These are phyloP conservation scores for Parthenolecanium corni DNA, from an alignment of 2,888 invertebrate species.

Conservation along the genomic window DNA sequence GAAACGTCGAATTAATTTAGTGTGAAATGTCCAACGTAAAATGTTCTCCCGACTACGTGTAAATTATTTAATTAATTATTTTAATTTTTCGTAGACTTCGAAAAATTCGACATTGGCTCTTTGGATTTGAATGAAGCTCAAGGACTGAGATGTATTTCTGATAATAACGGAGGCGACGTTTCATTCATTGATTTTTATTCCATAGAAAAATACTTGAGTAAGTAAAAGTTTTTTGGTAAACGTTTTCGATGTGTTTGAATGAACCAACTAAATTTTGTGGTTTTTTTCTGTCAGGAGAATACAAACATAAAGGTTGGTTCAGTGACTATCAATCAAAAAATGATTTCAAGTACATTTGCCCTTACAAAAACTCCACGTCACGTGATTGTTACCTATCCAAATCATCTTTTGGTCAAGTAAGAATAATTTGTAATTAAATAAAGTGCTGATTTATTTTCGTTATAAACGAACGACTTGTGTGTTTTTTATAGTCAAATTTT, in stretches of 20 bases:
- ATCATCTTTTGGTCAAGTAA: slow-evolving; percentile 18
- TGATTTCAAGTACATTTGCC: slow-evolving; percentile 3
- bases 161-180: slow-evolving; percentile 55
- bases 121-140: slow-evolving; percentile 44
- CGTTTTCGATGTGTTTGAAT: not conserved
- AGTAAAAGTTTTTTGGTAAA: slow-evolving; percentile 32
- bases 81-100: not conserved
- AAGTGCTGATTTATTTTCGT: not conserved
- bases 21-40: too few relatives aligned
- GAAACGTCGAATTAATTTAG: too few relatives aligned
- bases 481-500: too few relatives aligned
- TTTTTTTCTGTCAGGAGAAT: not conserved
- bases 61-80: not conserved
- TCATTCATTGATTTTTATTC: slow-evolving; percentile 59
- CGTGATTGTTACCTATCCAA: slow-evolving; percentile 9
- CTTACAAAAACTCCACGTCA: not conserved
- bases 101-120: not conserved
- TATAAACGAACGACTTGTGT: too few relatives aligned
- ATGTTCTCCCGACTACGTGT: too few relatives aligned
- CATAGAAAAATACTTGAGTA: slow-evolving; percentile 50
- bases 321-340: not conserved
- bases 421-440: not conserved
- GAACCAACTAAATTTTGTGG: not conserved
- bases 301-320: not conserved
- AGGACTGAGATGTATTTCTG: slow-evolving; percentile 54